Base-by-base conservation (phyloP, 2,888 invertebrate genomes). In the Meteorus cinctellus region DNA sequence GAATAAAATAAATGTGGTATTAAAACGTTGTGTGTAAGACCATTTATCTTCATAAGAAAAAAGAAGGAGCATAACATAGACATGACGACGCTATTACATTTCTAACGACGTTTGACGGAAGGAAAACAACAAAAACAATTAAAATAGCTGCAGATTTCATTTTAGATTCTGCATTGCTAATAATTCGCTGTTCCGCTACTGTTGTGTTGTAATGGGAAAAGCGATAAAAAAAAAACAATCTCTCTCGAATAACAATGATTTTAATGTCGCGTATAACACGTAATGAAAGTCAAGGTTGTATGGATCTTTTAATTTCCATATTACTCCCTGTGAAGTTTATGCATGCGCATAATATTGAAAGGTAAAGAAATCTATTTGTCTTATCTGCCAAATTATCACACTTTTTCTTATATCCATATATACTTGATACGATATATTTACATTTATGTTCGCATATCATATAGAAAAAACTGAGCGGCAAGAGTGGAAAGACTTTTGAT, bases 231-330 rank as follows among this genome's bases (percentile, higher is more conserved):
- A 48, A 45, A n/a, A 48, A 6, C 19, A 55, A 19, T 55, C 55
- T 55, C 55, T 10, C 55, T n/a, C 55, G 55, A 55, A 70, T 48
- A 31, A 31, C 16, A 48, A 45, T 60, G 51, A 29, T 51, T 66
- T 66, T 59, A 36, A 66, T 55, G 41, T 81, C 81, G 79, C 78
- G 79, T 79, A 80, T 76, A 72, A 62, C 75, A 75, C 55, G 77
- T 74, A 79, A 84, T 83, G 81, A 84, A 81, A 83, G 82, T 83
- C 82, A 82, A 82, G 83, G 81, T 76, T 70, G 59, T 12, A 36
- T 12, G 69, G 78, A 78, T 78, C 76, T 77, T 77, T 68, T 81
- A 81, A 81, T 77, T 79, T 83, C 77, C 77, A 79, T 41, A 62
- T 19, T 41, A 71, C 62, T 72, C 29, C 10, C 31, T 24, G 16